These are phyloP conservation scores for Amyelois transitella DNA, from an alignment of 1,140 invertebrate genomes.

Conservation along the genomic window DNA sequence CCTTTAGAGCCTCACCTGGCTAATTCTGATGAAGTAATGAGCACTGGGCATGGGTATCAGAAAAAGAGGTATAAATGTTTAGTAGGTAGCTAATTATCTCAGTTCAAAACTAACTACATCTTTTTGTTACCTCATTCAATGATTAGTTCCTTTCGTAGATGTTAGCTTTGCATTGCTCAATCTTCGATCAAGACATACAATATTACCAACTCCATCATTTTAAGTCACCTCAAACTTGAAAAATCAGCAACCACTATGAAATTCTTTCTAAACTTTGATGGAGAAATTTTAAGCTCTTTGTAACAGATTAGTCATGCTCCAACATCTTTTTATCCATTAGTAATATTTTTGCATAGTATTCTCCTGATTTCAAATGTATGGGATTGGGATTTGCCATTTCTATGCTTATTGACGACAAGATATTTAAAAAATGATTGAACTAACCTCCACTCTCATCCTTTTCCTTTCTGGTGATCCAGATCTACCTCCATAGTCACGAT, in stretches of 20 bases:
- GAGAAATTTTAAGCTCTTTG: background rate
- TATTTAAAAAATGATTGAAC: slow-evolving; percentile 14
- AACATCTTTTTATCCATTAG: too few relatives aligned
- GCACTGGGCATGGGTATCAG: background rate
- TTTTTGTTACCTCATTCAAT: background rate
- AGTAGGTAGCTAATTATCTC: background rate
- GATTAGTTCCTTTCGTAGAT: background rate
- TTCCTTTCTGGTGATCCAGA: slow-evolving; percentile 70
- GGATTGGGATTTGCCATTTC: background rate
- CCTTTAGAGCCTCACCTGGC: background rate
- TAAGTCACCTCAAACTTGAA: background rate
- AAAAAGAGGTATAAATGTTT: background rate
- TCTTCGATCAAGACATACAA: background rate
- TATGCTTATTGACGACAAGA: background rate
- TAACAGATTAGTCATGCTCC: background rate
- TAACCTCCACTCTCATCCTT: slow-evolving; percentile 72
- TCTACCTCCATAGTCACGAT: slow-evolving; percentile 61
- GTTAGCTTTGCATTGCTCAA: too few relatives aligned
- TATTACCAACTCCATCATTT: background rate
- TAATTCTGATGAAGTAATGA: background rate
- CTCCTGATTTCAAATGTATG: background rate
- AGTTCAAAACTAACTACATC: background rate
- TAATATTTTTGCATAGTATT: background rate
- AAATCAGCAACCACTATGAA: background rate
- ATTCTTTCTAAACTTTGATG: background rate